Percentiles rank a stretch among this genome's conserved stretches.
Evolutionary conservation across 1,140 invertebrate species (phyloP).

Genomic region (Sycobia sp.): DNA sequence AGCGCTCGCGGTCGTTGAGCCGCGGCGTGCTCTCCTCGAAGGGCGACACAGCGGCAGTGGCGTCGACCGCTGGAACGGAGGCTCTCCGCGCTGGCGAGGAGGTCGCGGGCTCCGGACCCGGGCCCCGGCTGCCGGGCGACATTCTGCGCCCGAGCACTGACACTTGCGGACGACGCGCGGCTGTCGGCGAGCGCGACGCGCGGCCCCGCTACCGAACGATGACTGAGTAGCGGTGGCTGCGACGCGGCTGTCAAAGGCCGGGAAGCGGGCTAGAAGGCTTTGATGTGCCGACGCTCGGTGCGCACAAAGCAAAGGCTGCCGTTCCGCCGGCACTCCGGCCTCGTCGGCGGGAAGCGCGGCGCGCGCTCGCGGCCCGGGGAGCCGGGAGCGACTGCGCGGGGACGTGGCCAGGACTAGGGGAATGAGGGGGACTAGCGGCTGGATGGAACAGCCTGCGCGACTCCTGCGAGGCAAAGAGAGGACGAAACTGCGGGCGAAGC

Average conservation of each 20-base stretch:
- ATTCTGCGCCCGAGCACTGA: constrained; percentile 38
- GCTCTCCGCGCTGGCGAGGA: no score
- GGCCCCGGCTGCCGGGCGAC: no score
- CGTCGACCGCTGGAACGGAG: no score
- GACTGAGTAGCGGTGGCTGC: constrained; percentile 55
- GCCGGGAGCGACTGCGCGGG: constrained; percentile 30
- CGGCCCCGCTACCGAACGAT: constrained; percentile 35
- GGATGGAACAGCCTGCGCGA: no score
- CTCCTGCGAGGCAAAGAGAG: no score
- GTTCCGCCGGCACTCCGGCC: constrained; percentile 47
- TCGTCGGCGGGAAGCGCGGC: constrained; percentile 43
- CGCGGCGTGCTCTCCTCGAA: no score
- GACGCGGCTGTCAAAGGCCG: constrained; percentile 59
- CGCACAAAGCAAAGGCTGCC: constrained; percentile 58
- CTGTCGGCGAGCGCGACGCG: neutral
- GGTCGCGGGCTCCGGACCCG: no score
- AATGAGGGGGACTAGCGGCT: no score
- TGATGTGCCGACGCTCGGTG: constrained; percentile 59
- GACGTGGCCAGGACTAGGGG: no score
- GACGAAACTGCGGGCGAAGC: no score
- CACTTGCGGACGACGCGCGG: neutral
- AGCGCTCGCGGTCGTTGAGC: no score
- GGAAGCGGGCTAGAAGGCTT: constrained; percentile 59
- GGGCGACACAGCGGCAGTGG: no score
- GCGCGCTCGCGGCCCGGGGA: constrained; percentile 33